phyloP scores from a whole-genome alignment of 2,888 invertebrate species.

The Dryomyza anilis region DNA sequence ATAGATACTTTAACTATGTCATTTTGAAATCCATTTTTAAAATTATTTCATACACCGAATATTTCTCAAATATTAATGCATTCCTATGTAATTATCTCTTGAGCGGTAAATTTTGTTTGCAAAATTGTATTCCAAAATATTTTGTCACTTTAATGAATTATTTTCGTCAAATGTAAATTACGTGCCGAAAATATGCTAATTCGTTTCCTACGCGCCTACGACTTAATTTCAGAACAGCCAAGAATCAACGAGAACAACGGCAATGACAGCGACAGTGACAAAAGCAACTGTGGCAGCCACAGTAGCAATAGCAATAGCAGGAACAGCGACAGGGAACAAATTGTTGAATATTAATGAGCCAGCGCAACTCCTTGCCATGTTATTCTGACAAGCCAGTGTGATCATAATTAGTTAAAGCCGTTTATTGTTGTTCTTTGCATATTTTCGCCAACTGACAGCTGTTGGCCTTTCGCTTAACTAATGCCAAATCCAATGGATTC shows the following conservation, averaged over 20 bases:
- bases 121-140: background rate
- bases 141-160: background rate
- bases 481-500: too few relatives aligned
- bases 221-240: constrained; percentile 1
- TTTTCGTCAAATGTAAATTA: background rate
- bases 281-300: background rate
- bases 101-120: too few relatives aligned
- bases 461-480: background rate
- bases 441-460: constrained; percentile 6
- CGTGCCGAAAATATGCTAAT: constrained; percentile 7
- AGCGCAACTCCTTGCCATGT: background rate
- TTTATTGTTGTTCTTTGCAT: constrained; percentile 7
- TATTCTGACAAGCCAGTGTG: background rate
- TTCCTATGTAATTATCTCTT: too few relatives aligned
- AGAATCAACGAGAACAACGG: background rate
- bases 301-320: background rate
- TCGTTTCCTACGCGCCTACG: background rate
- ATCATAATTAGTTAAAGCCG: constrained; percentile 11
- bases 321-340: background rate
- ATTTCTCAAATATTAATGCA: too few relatives aligned
- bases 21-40: too few relatives aligned
- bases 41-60: too few relatives aligned
- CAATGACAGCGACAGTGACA: background rate
- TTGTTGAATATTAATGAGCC: constrained; percentile 19
- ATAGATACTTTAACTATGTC: too few relatives aligned